Conservation (phyloP, 1,140 invertebrate genomes). For the Drosophila willistoni region DNA sequence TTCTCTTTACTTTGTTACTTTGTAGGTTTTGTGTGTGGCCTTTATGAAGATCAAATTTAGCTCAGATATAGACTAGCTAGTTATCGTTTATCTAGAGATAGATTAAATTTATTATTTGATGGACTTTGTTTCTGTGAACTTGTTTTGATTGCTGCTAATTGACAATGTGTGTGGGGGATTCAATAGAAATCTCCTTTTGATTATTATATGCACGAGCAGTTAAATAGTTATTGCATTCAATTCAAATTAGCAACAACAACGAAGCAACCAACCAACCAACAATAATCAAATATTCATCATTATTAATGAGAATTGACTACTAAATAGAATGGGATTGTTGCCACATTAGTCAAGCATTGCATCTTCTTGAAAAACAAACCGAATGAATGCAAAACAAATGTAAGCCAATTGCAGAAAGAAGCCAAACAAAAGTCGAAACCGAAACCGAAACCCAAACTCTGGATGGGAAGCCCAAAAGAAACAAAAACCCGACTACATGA, state of each 20-base stretch:
- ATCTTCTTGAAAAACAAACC: slow-evolving; percentile 20
- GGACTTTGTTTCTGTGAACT: background rate
- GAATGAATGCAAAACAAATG: slow-evolving; percentile 44
- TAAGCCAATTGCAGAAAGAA: slow-evolving; percentile 40
- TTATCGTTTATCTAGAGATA: too few species aligned
- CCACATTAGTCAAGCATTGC: slow-evolving; percentile 63
- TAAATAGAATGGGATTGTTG: slow-evolving; percentile 57
- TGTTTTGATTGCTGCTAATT: slow-evolving; percentile 5
- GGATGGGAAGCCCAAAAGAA: background rate
- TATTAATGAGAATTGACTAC: slow-evolving; percentile 55
- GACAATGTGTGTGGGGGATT: background rate
- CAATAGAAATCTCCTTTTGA: background rate
- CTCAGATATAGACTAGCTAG: too few species aligned
- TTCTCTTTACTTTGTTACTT: too few species aligned
- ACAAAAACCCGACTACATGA: slow-evolving; percentile 32
- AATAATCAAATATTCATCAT: slow-evolving; percentile 33
- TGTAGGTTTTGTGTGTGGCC: too few species aligned
- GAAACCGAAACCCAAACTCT: slow-evolving; percentile 44
- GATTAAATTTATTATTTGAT: too few species aligned
- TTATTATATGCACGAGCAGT: too few species aligned
- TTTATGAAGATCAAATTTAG: too few species aligned
- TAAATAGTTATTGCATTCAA: too few species aligned
- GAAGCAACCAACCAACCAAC: background rate
- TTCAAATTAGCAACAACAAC: too few species aligned
- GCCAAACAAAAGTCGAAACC: slow-evolving; percentile 69